Conservation (phyloP, 1,140 invertebrate genomes). For the Colletes latitarsis region DNA sequence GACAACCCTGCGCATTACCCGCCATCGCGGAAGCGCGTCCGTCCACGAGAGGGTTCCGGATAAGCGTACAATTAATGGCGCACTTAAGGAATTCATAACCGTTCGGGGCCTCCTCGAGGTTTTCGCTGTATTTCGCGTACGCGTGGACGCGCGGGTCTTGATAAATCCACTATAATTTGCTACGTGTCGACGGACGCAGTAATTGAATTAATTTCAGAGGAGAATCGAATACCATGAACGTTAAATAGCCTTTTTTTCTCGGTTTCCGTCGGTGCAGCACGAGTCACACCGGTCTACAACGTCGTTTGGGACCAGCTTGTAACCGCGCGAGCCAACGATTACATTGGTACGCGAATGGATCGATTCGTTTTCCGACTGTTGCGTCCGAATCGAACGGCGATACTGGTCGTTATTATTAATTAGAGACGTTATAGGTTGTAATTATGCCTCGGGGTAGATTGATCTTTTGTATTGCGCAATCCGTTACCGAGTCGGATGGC, state of each 20-base stretch:
- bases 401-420: slow-evolving; percentile 37
- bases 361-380: slow-evolving; percentile 11
- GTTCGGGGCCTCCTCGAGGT: not conserved
- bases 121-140: slow-evolving; percentile 1
- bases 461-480: slow-evolving; percentile 13
- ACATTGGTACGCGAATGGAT: not conserved
- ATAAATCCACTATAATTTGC: slow-evolving; percentile 36
- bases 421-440: slow-evolving; percentile 7
- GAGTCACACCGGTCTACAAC: no score
- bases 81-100: slow-evolving; percentile 15
- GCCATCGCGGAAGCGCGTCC: slow-evolving; percentile 6
- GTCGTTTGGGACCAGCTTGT: no score
- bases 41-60: not conserved
- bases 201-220: slow-evolving; percentile 33
- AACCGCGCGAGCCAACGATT: no score
- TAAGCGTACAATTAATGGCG: slow-evolving; percentile 29
- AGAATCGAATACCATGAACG: not conserved
- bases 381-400: not conserved
- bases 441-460: slow-evolving; percentile 31
- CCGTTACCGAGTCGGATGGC: not conserved
- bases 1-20: slow-evolving; percentile 6
- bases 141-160: not conserved
- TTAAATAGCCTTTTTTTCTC: not conserved
- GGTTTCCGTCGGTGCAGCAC: not conserved
- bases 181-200: slow-evolving; percentile 11